Base-by-base conservation (phyloP, 64 coral and sea anemone species). In the Stylophora pistillata region DNA sequence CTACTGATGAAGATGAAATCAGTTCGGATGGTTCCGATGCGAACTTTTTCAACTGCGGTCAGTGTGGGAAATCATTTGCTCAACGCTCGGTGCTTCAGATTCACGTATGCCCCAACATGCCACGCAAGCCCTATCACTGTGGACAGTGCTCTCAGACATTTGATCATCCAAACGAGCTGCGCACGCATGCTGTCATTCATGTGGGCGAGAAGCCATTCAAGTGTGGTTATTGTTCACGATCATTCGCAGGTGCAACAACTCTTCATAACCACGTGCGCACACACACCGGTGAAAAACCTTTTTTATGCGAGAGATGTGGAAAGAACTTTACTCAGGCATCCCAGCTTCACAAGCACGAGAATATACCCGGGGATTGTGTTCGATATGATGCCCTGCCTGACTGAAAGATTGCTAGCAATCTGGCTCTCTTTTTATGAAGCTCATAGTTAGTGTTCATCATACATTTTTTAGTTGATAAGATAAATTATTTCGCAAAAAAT, bases 211-310 rank as follows among this genome's bases (percentile, higher is more conserved):
- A 89, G 55, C 88, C 93, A 72, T 94, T 94, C 66, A 94, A 90
- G 88, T 94, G 93, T 53, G 93, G 93, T 16, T 94, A 90, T 55
- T 94, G 93, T 69, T 85, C 81, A 52, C 81, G 93, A 56, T 94
- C 93, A 73, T 94, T 94, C 75, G 79, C 93, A 21, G 93, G 93
- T 15, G 88, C 93, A 1, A 94, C 93, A 25, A 94, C 93, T 18
- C 81, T 94, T 18, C 89, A 94, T 57, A 94, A 94, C 57, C 93
- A 94, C 77, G 89, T 94, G 33, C 69, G 93, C 74, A 94, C 93
- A 20, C 93, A 94, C 64, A 94, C 93, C 7, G 93, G 93, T n/a
- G 87, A 94, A 71, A 94, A 94, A 68, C 93, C 93, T 30, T 94
- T 94, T 86, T 26, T 54, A 21, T 94, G 93, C 71, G 72, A 84